Percentiles rank a stretch among this genome's conserved stretches.
Evolutionary conservation across 2,797 vertebrate species (phyloP).

Genomic region (Lycodopsis pacificus): DNA sequence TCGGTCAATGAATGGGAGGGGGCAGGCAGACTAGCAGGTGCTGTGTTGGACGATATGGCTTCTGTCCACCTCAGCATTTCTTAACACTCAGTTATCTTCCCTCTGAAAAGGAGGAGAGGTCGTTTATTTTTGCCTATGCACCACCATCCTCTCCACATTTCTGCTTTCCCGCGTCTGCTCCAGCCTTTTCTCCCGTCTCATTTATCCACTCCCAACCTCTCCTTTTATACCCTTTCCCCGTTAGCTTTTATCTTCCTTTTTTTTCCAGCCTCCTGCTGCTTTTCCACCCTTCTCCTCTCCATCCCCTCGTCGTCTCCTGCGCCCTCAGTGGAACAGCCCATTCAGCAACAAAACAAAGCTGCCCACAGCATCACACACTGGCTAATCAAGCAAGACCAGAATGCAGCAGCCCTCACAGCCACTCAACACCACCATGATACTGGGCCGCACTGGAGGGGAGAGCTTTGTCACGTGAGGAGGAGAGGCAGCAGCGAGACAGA

Average conservation of each 20-base stretch:
- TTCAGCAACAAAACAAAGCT: conserved; percentile 84
- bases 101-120: conserved; percentile 79
- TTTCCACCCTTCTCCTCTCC: conserved; percentile 61
- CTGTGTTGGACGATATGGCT: conserved; percentile 82
- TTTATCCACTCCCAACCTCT: conserved; percentile 69
- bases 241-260: conserved; percentile 43
- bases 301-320: conserved; percentile 54
- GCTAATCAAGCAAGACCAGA: conserved; percentile 83
- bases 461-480: conserved; percentile 21
- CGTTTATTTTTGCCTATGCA: conserved; percentile 70
- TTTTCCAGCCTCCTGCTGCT: conserved; percentile 17
- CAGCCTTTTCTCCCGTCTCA: conserved; percentile 56
- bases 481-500: background rate
- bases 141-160: conserved; percentile 53
- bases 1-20: conserved; percentile 72
- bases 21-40: conserved; percentile 70
- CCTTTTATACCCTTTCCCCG: conserved; percentile 48
- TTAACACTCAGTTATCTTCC: conserved; percentile 78
- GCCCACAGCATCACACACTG: conserved; percentile 77
- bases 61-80: conserved; percentile 83
- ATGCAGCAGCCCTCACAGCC: conserved; percentile 70
- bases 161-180: conserved; percentile 43
- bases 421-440: conserved; percentile 63
- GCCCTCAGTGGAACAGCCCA: conserved; percentile 74
- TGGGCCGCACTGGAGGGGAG: conserved; percentile 24